Conservation (phyloP, 2,797 vertebrate species). For the Anguilla obscura region DNA sequence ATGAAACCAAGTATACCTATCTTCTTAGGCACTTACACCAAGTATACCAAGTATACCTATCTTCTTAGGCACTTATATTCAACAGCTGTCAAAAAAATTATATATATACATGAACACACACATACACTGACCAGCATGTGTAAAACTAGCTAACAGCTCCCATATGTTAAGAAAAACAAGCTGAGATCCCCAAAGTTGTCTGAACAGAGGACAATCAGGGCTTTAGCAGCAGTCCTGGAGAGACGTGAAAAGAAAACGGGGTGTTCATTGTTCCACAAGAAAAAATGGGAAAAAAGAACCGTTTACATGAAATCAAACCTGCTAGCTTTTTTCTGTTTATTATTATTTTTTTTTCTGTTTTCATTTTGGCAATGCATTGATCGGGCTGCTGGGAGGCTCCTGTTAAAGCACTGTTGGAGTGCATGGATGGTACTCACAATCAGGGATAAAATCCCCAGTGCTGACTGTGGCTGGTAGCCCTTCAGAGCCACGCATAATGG, state of each 20-base stretch:
- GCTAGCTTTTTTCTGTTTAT: neutral
- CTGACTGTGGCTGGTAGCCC: too few species aligned
- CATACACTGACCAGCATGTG: constrained; percentile 35
- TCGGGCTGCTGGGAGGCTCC: too few species aligned
- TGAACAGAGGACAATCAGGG: constrained; percentile 59
- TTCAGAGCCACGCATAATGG: too few species aligned
- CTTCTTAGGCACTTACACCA: neutral
- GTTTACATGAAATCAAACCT: neutral
- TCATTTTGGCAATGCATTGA: neutral
- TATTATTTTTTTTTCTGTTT: neutral
- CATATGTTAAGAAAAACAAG: constrained; percentile 61
- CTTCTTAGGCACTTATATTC: neutral
- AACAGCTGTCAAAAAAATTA: neutral
- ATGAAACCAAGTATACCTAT: neutral
- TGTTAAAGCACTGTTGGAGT: too few species aligned
- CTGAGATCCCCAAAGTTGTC: constrained; percentile 38
- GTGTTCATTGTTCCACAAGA: neutral
- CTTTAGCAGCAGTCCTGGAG: constrained; percentile 50
- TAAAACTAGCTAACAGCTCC: constrained; percentile 63
- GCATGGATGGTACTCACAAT: too few species aligned
- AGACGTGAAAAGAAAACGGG: constrained; percentile 32
- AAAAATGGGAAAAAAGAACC: neutral
- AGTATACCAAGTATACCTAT: neutral
- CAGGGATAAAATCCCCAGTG: too few species aligned
- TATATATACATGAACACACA: neutral